Percentiles rank a stretch among this genome's conserved stretches.
Conservation (phyloP, 2,113 vertebrate genomes). For the Halcyon malimbica region DNA sequence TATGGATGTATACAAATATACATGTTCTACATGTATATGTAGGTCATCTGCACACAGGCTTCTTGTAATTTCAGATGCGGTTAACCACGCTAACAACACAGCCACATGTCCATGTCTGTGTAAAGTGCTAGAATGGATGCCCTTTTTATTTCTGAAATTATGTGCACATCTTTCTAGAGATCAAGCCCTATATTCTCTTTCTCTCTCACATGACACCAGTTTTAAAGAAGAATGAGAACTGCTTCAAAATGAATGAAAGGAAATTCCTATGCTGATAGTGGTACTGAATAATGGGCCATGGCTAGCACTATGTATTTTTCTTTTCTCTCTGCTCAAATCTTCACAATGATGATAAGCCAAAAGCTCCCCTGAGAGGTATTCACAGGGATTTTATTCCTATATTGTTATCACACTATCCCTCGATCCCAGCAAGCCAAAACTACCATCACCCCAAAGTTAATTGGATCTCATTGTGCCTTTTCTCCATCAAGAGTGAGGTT, state of each 20-base stretch:
- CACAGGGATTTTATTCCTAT: not conserved
- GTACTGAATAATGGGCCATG: not conserved
- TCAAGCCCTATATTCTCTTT: not conserved
- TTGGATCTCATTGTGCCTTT: not conserved
- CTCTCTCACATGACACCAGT: not conserved
- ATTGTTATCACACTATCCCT: not conserved
- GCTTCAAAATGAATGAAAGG: not conserved
- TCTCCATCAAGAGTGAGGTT: not conserved
- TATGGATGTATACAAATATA: not conserved
- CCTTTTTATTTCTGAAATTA: not conserved
- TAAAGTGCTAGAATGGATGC: not conserved
- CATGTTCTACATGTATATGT: rapidly evolving
- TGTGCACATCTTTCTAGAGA: not conserved
- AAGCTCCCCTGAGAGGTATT: not conserved
- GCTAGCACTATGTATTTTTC: not conserved
- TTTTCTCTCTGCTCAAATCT: not conserved
- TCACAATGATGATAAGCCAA: not conserved
- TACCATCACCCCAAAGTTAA: not conserved
- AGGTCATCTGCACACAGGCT: not conserved
- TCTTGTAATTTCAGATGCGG: not conserved
- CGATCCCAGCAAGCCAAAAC: not conserved
- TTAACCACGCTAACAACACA: not conserved
- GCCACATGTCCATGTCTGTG: not conserved
- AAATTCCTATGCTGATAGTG: not conserved
- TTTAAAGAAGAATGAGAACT: conserved; percentile 10